A percentile compares a stretch with the other conserved stretches of the same genome.
These are phyloP conservation scores for Hylaea fasciaria DNA, from an alignment of 2,888 invertebrate genomes.

Conservation along the genomic window DNA sequence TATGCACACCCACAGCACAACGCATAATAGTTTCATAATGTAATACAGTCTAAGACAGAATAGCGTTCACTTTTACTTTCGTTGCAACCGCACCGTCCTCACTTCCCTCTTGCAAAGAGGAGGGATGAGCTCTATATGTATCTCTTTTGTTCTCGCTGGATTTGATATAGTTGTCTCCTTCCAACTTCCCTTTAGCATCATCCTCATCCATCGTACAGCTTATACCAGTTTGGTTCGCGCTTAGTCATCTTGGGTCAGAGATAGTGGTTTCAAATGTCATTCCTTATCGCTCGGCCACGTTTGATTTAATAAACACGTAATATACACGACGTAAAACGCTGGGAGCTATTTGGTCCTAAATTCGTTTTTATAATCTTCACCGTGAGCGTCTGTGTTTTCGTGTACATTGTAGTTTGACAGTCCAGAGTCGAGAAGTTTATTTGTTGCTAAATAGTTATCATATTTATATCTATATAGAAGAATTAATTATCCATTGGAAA, in stretches of 20 bases:
- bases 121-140: constrained; percentile 51
- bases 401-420: too few relatives aligned
- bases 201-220: constrained; percentile 50
- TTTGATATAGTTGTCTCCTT: constrained; percentile 50
- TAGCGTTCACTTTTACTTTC: constrained; percentile 79
- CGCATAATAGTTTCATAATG: constrained; percentile 59
- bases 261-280: constrained; percentile 74
- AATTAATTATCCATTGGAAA: too few relatives aligned
- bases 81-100: constrained; percentile 63
- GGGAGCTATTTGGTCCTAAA: constrained; percentile 4
- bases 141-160: constrained; percentile 55
- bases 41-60: constrained; percentile 62
- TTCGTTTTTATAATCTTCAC: background rate
- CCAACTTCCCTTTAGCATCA: constrained; percentile 59
- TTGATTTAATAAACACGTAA: constrained; percentile 44
- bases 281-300: constrained; percentile 52
- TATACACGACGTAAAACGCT: constrained; percentile 21
- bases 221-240: constrained; percentile 74
- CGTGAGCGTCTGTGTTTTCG: too few relatives aligned
- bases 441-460: too few relatives aligned
- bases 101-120: constrained; percentile 67
- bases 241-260: constrained; percentile 75
- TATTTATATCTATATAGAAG: too few relatives aligned
- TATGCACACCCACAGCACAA: constrained; percentile 43
- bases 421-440: too few relatives aligned